A percentile compares a stretch with the other conserved stretches of the same genome.
phyloP scores from a whole-genome alignment of 2,113 vertebrate genomes.

The Apteryx owenii region DNA sequence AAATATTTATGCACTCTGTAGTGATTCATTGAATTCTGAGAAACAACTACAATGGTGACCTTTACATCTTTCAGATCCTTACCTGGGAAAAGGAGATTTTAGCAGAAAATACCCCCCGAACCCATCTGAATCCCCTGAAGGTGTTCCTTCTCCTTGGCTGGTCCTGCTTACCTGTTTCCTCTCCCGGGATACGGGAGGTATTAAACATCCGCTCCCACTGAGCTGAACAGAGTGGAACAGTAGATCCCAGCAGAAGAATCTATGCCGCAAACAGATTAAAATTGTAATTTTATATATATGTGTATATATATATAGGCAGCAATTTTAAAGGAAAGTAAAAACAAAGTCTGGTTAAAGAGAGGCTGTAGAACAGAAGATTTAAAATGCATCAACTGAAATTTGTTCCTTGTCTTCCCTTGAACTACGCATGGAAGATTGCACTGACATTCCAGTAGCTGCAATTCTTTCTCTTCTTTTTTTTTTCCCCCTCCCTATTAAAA shows the following conservation, averaged over 20 bases:
- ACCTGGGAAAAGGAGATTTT: not conserved
- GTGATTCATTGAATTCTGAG: not conserved
- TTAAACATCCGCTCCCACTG: constrained; percentile 98
- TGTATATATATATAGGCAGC: not conserved
- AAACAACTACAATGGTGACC: not conserved
- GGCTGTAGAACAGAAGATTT: not conserved
- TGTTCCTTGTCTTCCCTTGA: not conserved
- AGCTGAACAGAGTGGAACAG: constrained; percentile 97
- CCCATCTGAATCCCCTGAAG: not conserved
- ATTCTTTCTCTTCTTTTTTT: not conserved
- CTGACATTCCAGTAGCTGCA: not conserved
- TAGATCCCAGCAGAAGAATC: constrained; percentile 90
- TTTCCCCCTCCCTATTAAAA: not conserved
- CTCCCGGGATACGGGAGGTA: constrained; percentile 90
- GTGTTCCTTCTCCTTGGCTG: not conserved
- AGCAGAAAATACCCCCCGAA: not conserved
- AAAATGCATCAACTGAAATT: not conserved
- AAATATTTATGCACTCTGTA: not conserved
- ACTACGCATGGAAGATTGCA: not conserved
- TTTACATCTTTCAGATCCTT: not conserved
- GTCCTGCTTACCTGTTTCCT: constrained; percentile 89
- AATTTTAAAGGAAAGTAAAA: constrained; percentile 13
- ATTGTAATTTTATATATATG: not conserved
- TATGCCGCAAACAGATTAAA: constrained; percentile 58
- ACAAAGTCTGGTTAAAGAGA: not conserved